phyloP scores from a whole-genome alignment of 37 sponge, comb jelly and placozoan species.

The Cladorhizidae sp. region DNA sequence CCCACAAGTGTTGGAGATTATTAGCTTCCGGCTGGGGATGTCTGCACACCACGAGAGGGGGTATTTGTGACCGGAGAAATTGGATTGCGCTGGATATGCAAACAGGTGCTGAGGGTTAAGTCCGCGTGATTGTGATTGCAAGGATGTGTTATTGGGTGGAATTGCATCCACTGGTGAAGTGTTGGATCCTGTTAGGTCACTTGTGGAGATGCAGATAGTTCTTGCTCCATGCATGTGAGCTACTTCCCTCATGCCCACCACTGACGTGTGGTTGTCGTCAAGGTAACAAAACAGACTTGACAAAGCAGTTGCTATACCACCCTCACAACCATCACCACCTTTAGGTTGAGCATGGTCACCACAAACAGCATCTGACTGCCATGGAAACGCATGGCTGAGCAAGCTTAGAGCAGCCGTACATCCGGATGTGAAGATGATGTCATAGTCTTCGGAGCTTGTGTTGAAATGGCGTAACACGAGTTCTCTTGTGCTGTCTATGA shows the following conservation, averaged over 20 bases:
- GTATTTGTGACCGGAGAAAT: constrained; percentile 91
- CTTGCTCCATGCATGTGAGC: constrained; percentile 66
- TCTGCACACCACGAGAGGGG: constrained; percentile 71
- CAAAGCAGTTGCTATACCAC: not conserved
- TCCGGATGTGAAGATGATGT: constrained; percentile 85
- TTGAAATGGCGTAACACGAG: constrained; percentile 69
- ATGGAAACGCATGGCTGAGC: constrained; percentile 76
- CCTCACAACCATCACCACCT: not conserved
- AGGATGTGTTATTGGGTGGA: too few relatives aligned
- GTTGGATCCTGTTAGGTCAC: not conserved
- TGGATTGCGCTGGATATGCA: constrained; percentile 92
- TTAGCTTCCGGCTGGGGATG: constrained; percentile 5
- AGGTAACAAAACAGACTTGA: constrained; percentile 83
- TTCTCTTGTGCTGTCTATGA: constrained; percentile 63
- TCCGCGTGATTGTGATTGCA: not conserved
- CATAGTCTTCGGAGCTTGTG: constrained; percentile 60
- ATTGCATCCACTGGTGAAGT: not conserved
- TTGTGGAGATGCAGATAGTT: constrained; percentile 53
- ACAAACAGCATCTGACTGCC: constrained; percentile 16
- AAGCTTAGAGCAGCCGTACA: constrained; percentile 84
- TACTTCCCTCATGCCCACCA: constrained; percentile 89
- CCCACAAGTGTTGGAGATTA: not conserved
- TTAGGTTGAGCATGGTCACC: too few relatives aligned
- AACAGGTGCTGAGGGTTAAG: constrained; percentile 58
- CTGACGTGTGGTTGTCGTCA: constrained; percentile 94